These are phyloP conservation scores for Gryon sp. DNA, from an alignment of 1,140 invertebrate genomes.

Conservation along the genomic window DNA sequence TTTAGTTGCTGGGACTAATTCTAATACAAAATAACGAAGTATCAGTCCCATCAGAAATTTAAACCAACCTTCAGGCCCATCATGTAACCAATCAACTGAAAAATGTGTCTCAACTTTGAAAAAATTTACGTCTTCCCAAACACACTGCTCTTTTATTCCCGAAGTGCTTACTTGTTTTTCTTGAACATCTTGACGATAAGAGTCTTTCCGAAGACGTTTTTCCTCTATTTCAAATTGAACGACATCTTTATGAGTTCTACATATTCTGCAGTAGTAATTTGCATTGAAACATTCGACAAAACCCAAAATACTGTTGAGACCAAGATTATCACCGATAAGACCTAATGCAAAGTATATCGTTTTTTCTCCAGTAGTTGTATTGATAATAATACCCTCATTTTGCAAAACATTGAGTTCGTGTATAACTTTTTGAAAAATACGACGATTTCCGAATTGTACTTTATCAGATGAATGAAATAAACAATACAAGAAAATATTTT, in stretches of 20 bases:
- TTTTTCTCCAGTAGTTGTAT: background rate
- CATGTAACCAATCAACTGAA: slow-evolving; percentile 27
- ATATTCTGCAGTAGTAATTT: slow-evolving; percentile 42
- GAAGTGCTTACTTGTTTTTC: background rate
- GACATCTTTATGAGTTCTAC: slow-evolving; percentile 18
- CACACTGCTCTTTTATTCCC: slow-evolving; percentile 40
- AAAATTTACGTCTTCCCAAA: slow-evolving; percentile 26
- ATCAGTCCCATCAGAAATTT: slow-evolving; percentile 15
- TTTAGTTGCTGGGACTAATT: too few relatives aligned
- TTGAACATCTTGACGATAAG: slow-evolving; percentile 23
- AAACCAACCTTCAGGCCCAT: slow-evolving; percentile 27
- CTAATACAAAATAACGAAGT: slow-evolving; percentile 16
- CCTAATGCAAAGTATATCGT: slow-evolving; percentile 34
- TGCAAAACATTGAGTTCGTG: slow-evolving; percentile 3
- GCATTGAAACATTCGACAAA: slow-evolving; percentile 39
- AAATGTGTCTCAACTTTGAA: too few relatives aligned
- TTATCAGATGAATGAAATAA: too few relatives aligned
- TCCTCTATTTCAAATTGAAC: slow-evolving; percentile 14
- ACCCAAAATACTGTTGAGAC: too few relatives aligned
- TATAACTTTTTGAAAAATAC: too few relatives aligned
- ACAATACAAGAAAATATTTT: too few relatives aligned
- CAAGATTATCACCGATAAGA: slow-evolving; percentile 50
- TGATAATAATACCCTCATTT: slow-evolving; percentile 38
- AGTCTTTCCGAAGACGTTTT: slow-evolving; percentile 14
- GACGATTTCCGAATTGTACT: slow-evolving; percentile 31